Evolutionary conservation across 2,888 invertebrate species (phyloP).

Genomic region (Orchesella flavescens): DNA sequence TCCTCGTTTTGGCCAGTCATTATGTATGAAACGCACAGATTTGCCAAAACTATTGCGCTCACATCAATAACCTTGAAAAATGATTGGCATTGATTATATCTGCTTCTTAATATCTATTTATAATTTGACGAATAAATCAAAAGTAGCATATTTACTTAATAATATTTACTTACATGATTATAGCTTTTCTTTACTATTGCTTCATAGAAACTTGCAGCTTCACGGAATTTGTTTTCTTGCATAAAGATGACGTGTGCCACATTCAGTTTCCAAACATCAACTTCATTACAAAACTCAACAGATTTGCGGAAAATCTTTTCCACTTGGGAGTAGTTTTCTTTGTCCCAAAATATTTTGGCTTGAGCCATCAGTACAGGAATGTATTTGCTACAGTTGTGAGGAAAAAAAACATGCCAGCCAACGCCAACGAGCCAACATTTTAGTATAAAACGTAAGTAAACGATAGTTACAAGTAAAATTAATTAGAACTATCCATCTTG

Average conservation of each 20-base stretch:
- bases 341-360: slow-evolving; percentile 98
- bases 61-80: slow-evolving; percentile 86
- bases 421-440: too few relatives aligned
- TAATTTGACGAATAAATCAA: neutral
- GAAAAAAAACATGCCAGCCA: slow-evolving; percentile 16
- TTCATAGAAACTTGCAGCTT: slow-evolving; percentile 98
- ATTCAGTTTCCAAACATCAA: slow-evolving; percentile 97
- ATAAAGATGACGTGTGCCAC: slow-evolving; percentile 99
- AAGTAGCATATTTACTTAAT: neutral
- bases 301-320: slow-evolving; percentile 98
- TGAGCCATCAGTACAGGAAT: slow-evolving; percentile 99
- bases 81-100: neutral
- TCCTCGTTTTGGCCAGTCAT: slow-evolving; percentile 99
- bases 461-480: too few relatives aligned
- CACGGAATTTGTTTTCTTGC: slow-evolving; percentile 99
- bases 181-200: slow-evolving; percentile 96
- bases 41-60: slow-evolving; percentile 98
- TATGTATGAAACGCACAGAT: slow-evolving; percentile 98
- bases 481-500: too few relatives aligned
- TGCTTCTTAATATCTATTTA: neutral
- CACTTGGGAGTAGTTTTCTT: slow-evolving; percentile 95
- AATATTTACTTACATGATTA: slow-evolving; percentile 79
- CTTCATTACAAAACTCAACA: slow-evolving; percentile 97
- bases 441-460: too few relatives aligned
- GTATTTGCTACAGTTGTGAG: slow-evolving; percentile 78